Evolutionary conservation across 2,113 vertebrate species (phyloP).

Genomic region (Indicator indicator): DNA sequence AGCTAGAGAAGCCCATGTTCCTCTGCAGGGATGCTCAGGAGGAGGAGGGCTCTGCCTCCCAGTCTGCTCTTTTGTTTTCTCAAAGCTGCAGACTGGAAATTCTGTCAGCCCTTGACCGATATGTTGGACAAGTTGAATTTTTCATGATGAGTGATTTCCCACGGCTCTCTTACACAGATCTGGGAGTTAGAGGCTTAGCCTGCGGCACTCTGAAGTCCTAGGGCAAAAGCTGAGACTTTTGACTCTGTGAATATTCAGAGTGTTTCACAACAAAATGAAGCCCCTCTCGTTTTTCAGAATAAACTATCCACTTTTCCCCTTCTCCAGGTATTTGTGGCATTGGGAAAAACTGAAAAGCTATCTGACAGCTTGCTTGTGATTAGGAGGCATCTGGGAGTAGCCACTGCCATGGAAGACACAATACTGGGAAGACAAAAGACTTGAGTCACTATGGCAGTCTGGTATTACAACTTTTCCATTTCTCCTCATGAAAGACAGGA

Average conservation of each 20-base stretch:
- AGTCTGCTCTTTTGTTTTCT: neutral
- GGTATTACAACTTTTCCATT: neutral
- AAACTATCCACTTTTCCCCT: neutral
- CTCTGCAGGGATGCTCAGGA: neutral
- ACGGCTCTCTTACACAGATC: neutral
- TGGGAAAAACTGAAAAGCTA: neutral
- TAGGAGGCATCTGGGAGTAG: neutral
- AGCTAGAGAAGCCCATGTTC: neutral
- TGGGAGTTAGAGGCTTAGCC: neutral
- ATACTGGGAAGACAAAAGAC: neutral
- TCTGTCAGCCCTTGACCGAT: neutral
- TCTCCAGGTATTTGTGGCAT: neutral
- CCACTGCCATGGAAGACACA: neutral
- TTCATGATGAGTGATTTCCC: conserved; percentile 35
- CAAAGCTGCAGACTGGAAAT: neutral
- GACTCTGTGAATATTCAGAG: conserved; percentile 6
- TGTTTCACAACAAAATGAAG: neutral
- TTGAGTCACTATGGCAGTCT: neutral
- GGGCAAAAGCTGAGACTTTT: conserved; percentile 42
- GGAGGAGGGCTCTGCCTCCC: neutral
- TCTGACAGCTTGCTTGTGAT: neutral
- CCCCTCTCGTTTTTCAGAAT: neutral
- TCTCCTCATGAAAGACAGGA: neutral
- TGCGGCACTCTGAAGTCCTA: neutral
- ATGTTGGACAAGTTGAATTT: conserved; percentile 41